Evolutionary conservation across 2,888 invertebrate genomes (phyloP).

Genomic region (Neoscelio sp.): DNA sequence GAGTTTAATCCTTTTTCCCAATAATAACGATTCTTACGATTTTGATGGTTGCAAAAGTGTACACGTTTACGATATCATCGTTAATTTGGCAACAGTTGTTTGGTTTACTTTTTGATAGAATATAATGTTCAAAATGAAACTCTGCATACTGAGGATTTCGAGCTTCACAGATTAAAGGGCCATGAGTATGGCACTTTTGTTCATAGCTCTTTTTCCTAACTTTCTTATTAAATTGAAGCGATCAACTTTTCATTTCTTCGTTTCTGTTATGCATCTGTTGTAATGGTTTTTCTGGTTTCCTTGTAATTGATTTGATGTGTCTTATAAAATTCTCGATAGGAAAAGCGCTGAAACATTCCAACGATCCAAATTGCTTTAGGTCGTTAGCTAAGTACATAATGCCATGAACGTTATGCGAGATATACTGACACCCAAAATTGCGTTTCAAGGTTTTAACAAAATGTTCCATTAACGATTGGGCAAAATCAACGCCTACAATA

Average conservation of each 20-base stretch:
- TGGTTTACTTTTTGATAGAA: not conserved
- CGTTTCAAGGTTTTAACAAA: too few species aligned
- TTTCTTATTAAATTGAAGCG: not conserved
- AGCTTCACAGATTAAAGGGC: not conserved
- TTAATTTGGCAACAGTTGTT: slow-evolving; percentile 16
- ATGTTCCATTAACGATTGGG: too few species aligned
- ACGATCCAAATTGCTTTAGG: too few species aligned
- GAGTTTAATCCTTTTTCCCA: not conserved
- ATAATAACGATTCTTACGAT: not conserved
- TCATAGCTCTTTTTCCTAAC: not conserved
- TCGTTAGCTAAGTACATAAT: too few species aligned
- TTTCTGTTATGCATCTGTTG: slow-evolving; percentile 21
- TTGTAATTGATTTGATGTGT: not conserved
- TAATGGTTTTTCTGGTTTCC: slow-evolving; percentile 30
- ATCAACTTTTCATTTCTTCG: slow-evolving; percentile 7
- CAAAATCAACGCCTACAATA: too few species aligned
- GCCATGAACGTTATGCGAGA: too few species aligned
- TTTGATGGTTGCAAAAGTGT: slow-evolving; percentile 5
- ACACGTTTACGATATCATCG: not conserved
- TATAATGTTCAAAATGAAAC: slow-evolving; percentile 7
- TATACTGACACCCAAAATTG: too few species aligned
- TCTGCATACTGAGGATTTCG: slow-evolving; percentile 7
- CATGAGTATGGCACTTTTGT: slow-evolving; percentile 9
- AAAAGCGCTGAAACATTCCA: too few species aligned
- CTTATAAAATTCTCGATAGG: too few species aligned